Base-by-base conservation (phyloP, 2,113 vertebrate species). In the Heterotis niloticus region DNA sequence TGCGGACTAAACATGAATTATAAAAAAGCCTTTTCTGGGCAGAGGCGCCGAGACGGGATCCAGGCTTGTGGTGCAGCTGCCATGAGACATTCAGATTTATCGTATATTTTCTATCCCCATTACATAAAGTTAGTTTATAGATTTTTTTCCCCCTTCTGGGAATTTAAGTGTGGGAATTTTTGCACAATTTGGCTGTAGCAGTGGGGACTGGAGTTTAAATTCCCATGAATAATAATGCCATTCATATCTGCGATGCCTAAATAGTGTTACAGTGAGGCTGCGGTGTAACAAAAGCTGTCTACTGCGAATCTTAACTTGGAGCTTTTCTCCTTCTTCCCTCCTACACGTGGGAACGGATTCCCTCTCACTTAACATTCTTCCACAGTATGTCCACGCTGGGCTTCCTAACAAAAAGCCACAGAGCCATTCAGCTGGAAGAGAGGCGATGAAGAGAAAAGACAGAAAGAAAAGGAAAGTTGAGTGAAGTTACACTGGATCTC, bases 291-390 rank as follows among this genome's bases (percentile, higher is more conserved):
- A 78, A 81, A 83, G 86, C 78, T 82, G 81, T 76, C 82, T 82
- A 68, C 79, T 84, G 78, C 85, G 80, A 44, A 83, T 85, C 86
- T 88, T 89, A 71, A 78, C 79, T 85, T 79, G 84, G 81, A 83
- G 84, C 86, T 88, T 88, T 71, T 18, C 82, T 83, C 84, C 83
- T 74, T 80, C 79, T 85, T 56, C 57, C 73, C 85, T 87, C 88
- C 81, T 83, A 89, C 88, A 89, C 88, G 87, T 90, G 90, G 88
- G 91, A 92, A 90, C 84, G 81, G 89, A 87, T 90, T 88, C 82
- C 80, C 78, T 80, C 88, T 87, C 87, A 80, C 81, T 91, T 92
- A 85, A 86, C 87, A 90, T 90, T 88, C 89, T 88, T 88, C 81
- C 85, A 85, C 84, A 87, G 89, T 88, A 51, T 65, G 86, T 84